These are phyloP conservation scores for Coptodon rendalli DNA, from an alignment of 2,113 vertebrate genomes.

Conservation along the genomic window DNA sequence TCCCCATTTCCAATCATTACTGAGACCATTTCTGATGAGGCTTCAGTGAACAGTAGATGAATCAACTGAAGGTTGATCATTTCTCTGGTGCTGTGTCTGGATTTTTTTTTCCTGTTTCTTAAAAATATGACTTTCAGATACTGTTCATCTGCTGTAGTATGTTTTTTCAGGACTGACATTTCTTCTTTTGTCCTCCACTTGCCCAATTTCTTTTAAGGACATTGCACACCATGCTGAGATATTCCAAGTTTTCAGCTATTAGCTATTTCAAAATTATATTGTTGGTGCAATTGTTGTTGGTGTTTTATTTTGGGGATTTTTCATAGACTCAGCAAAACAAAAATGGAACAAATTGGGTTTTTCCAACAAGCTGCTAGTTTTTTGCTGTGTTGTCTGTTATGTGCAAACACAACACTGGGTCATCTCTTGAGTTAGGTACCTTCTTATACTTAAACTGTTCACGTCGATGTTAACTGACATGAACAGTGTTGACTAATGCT, in stretches of 20 bases:
- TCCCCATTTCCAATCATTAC: neutral
- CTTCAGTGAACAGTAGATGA: neutral
- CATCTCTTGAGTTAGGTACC: neutral
- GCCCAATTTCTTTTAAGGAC: fast-evolving
- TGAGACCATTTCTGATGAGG: neutral
- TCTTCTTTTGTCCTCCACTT: neutral
- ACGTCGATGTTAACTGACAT: neutral
- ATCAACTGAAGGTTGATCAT: neutral
- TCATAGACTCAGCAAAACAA: neutral
- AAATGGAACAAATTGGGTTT: neutral
- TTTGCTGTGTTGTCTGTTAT: neutral
- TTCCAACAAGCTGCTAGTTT: neutral
- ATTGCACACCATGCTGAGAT: neutral
- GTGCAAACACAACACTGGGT: neutral
- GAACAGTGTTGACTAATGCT: neutral
- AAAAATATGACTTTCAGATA: neutral
- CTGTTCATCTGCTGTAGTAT: neutral
- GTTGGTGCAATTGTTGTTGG: neutral
- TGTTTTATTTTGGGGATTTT: neutral
- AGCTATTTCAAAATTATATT: neutral
- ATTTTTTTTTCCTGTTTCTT: fast-evolving
- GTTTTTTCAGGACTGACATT: neutral
- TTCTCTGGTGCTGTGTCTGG: neutral
- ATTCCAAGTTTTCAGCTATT: neutral
- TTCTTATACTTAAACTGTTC: neutral